Conservation (phyloP, 2,888 invertebrate genomes). For the Dryomyza anilis region DNA sequence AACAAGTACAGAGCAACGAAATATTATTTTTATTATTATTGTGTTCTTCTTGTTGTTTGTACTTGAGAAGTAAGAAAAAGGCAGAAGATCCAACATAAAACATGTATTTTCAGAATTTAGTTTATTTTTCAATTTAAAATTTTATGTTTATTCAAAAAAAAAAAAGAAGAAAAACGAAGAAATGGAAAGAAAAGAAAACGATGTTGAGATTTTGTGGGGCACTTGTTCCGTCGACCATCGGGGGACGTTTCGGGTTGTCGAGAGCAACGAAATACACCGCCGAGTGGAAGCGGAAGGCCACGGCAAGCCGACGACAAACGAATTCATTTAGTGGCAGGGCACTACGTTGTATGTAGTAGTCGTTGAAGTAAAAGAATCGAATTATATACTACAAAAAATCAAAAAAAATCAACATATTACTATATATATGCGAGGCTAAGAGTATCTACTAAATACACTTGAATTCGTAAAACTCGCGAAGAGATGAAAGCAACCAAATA, state of each 20-base stretch:
- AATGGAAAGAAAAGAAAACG: neutral
- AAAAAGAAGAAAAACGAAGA: neutral
- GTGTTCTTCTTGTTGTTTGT: slow-evolving; percentile 1
- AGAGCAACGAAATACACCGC: neutral
- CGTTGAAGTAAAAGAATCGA: neutral
- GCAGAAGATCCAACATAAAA: neutral
- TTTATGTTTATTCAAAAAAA: neutral
- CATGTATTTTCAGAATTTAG: neutral
- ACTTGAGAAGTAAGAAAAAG: neutral
- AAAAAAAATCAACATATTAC: neutral
- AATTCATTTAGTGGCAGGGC: too few species aligned
- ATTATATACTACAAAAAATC: neutral
- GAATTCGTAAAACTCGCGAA: slow-evolving; percentile 5
- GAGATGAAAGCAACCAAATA: slow-evolving; percentile 21
- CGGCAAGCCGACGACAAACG: neutral
- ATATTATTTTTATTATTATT: too few species aligned
- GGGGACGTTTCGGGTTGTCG: neutral
- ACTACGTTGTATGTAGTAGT: neutral
- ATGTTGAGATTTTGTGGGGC: slow-evolving; percentile 15
- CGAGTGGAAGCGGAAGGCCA: too few species aligned
- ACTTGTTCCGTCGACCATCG: slow-evolving; percentile 7
- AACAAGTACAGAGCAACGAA: slow-evolving; percentile 10
- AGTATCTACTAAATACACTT: neutral
- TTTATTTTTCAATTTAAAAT: neutral
- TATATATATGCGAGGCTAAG: neutral